Evolutionary conservation across 2,797 vertebrate species (phyloP), one percentile per base, ranked within the genome.

Genomic region (Neostethus bicornis): DNA sequence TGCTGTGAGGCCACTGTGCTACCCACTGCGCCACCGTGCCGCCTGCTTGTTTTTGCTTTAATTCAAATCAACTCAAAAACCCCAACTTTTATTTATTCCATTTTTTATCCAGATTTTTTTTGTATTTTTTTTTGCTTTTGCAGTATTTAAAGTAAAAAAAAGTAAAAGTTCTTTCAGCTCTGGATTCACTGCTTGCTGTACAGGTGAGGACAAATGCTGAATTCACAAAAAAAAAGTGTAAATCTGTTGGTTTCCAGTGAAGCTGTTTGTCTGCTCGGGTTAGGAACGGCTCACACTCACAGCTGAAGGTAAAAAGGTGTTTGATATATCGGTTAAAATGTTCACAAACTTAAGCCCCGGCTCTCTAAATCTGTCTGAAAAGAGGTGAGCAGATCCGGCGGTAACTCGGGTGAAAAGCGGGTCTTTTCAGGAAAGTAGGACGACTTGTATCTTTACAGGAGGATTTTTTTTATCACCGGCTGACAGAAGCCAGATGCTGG

Each of bases 241-340:
- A 75, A 55, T 63, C 74, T 74, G 74, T 66, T 43, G 41, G 58
- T 51, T 73, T 74, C 29, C 35, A 56, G 77, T 74, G 60, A 77
- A 76, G 54, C 56, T 35, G 69, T 83, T 70, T 73, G 61, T 79
- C 66, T 56, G 55, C 62, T 73, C 24, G 42, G 56, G 63, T 75
- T 70, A 52, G 70, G 82, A 86, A 83, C 75, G 57, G 70, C 7
- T 16, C 39, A 70, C 75, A 82, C 50, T 79, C 74, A 73, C 65
- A 76, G 63, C 56, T 24, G 12, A 51, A 47, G 51, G 58, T 64
- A 63, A 74, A 67, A 73, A 61, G 43, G 62, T 70, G 59, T 73
- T 79, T 80, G 83, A 87, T 81, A 64, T 76, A 80, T 83, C 71
- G 71, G 73, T 83, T 87, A 83, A 81, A 86, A 77, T 85, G 76